Conservation (phyloP, 2,797 vertebrate genomes). For the Eptatretus atami region DNA sequence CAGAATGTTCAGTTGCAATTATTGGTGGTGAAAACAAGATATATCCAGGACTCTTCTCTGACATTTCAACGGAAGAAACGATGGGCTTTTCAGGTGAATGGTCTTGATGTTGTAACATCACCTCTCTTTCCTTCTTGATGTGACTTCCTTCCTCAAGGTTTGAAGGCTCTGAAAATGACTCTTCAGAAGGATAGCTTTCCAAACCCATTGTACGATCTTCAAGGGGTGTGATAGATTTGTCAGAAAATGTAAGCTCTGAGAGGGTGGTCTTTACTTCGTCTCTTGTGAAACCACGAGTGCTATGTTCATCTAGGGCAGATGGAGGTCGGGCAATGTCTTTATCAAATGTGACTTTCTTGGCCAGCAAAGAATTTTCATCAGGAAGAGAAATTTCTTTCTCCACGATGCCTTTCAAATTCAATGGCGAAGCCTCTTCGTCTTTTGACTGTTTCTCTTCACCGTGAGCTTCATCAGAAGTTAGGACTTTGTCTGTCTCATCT, state of each 20-base stretch:
- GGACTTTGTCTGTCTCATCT: too few relatives aligned
- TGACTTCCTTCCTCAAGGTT: neutral
- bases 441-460: too few relatives aligned
- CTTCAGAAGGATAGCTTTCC: conserved; percentile 4
- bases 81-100: neutral
- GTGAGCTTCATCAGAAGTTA: too few relatives aligned
- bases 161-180: conserved; percentile 3
- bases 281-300: neutral
- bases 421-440: too few relatives aligned
- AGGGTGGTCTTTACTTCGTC: neutral
- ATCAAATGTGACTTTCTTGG: conserved; percentile 4
- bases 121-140: neutral
- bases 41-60: neutral
- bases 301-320: neutral
- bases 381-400: neutral
- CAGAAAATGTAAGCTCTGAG: conserved; percentile 1
- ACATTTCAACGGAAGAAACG: neutral
- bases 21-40: too few relatives aligned
- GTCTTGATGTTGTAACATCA: neutral
- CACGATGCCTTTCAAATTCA: too few relatives aligned
- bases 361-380: neutral
- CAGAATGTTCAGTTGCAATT: neutral
- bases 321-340: neutral
- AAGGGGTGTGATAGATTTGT: conserved; percentile 1
- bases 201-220: neutral